A percentile compares a stretch with the other conserved stretches of the same genome.
These are phyloP conservation scores for Brachyistius frenatus DNA, from an alignment of 2,113 vertebrate genomes.

Conservation along the genomic window DNA sequence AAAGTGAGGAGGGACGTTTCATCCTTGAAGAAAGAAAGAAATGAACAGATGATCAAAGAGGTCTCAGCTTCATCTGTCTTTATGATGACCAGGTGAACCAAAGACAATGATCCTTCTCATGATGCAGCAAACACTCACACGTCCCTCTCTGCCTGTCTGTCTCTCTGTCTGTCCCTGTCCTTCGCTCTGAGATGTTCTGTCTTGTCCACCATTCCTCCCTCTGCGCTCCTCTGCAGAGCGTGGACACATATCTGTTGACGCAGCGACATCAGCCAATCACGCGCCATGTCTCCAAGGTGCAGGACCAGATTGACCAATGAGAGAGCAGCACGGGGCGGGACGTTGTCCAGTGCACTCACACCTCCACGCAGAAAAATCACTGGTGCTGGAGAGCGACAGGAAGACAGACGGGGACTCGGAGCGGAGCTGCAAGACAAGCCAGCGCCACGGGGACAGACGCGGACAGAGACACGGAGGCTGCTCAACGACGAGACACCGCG, in stretches of 20 bases:
- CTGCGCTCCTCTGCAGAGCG: conserved; percentile 56
- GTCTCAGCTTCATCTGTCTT: too few relatives aligned
- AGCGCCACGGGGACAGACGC: background rate
- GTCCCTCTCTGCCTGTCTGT: too few relatives aligned
- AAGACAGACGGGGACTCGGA: background rate
- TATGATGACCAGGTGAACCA: too few relatives aligned
- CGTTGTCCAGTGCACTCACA: conserved; percentile 26
- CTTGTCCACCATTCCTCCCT: conserved; percentile 41
- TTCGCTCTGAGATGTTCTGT: background rate
- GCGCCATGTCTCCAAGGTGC: conserved; percentile 11
- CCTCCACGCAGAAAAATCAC: conserved; percentile 57
- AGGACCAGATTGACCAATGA: conserved; percentile 49
- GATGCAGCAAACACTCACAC: too few relatives aligned
- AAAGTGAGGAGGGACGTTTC: too few relatives aligned
- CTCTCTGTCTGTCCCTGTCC: background rate
- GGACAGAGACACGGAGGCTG: background rate
- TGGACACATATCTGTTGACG: conserved; percentile 38
- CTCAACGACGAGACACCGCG: background rate
- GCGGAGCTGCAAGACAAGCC: background rate
- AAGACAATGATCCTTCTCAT: too few relatives aligned
- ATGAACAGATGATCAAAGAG: too few relatives aligned
- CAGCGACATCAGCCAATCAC: conserved; percentile 43
- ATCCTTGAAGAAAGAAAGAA: too few relatives aligned
- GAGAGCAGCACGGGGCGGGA: conserved; percentile 44
- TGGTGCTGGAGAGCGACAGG: conserved; percentile 4